Base-by-base conservation (phyloP, 2,113 vertebrate species). In the Neomonachus schauinslandi region DNA sequence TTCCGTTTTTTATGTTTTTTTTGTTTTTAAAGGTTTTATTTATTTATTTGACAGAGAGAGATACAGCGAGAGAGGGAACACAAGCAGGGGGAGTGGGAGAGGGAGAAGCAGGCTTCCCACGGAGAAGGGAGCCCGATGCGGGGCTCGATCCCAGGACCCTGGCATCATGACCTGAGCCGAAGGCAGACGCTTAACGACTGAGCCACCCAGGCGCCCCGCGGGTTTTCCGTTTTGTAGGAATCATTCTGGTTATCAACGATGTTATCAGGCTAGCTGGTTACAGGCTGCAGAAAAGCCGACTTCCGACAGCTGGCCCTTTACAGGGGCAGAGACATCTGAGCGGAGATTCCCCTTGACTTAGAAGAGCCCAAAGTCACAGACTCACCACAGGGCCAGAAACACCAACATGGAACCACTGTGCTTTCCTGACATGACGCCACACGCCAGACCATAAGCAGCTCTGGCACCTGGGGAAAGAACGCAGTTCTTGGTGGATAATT, bases 241-340 rank as follows among this genome's bases (percentile, higher is more conserved):
- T 39, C 36, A 14, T 49, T n/a, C 49, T 31, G 28, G 16, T 36
- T 59, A 49, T 12, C 4, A 26, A 6, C 0, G 0, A 22, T 6
- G 12, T 11, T 11, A 57, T 22, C 2, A 1, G 22, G 21, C 51
- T 18, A 57, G 31, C 21, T 22, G 24, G n/a, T n/a, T 65, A 67
- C 2, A 87, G 83, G 67, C 42, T 31, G 46, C 46, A 69, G 24
- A 69, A 63, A 53, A 2, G 18, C 9, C 24, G 33, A 13, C 61
- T 71, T 71, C 7, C 3, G 21, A 36, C 14, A 65, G 4, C 13
- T 19, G 65, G 42, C 15, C 83, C 7, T 21, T 31, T 7, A 11
- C 1, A 26, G 51, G 74, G 24, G 9, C 4, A 67, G 57, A 67
- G 67, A 88, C 9, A 82, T 24, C 67, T 36, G 4, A 55, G 28